Base-by-base conservation (phyloP, 2,113 vertebrate species). In the Prunella himalayana region DNA sequence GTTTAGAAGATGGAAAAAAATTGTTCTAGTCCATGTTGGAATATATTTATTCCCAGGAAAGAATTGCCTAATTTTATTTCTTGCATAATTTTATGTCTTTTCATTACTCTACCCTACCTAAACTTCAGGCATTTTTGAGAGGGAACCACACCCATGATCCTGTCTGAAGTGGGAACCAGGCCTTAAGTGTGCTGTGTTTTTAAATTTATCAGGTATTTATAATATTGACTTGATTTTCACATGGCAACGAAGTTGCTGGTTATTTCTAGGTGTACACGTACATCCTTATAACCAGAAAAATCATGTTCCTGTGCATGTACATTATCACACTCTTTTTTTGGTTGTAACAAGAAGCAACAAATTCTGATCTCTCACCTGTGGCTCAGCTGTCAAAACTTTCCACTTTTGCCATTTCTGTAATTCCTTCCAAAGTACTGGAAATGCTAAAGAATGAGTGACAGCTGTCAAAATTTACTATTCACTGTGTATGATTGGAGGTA, bases 391-490 rank as follows among this genome's bases (percentile, higher is more conserved):
- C 85, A 90, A 82, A 93, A 86, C 83, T 63, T 86, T 72, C 44
- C 61, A 53, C 81, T 95, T 89, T 33, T 79, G 47, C 23, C 64
- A n/a, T 49, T 86, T 85, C 18, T 0, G 5, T 85, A 30, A 41
- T 66, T 92, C 56, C 70, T 90, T 39, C 35, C 59, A 14, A 88
- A 90, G 54, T 15, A 54, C 30, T 70, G 70, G 45, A 91, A 73
- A 83, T 56, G 59, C 66, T 79, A 61, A 77, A 75, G 47, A 42
- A 45, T 70, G 75, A 97, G 44, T 88, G 96, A 31, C 95, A 95
- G 86, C 95, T 96, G 92, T 82, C 97, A 95, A n/a, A 90, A 77
- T 80, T 78, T n/a, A 65, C 53, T 59, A 28, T 64, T 73, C 68
- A 12, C 41, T 30, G 47, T 47, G 22, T 49, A 75, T 0, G 3